Percentiles rank a stretch among this genome's conserved stretches.
phyloP scores from a whole-genome alignment of 2,888 invertebrate genomes.

The Anoplius nigerrimus region DNA sequence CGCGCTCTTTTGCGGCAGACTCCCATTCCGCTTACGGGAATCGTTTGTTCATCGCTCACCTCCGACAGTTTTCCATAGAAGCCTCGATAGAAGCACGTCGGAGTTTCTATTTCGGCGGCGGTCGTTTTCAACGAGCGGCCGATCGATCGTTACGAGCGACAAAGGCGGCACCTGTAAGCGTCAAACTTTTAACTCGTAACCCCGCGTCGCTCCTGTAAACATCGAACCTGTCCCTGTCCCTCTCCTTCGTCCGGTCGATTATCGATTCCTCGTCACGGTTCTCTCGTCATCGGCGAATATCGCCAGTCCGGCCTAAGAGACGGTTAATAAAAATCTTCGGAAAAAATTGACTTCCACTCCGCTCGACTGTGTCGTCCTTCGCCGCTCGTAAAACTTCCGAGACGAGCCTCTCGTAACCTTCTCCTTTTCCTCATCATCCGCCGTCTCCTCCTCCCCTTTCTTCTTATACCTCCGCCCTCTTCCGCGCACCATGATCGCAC shows the following conservation, averaged over 20 bases:
- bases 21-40: too few species aligned
- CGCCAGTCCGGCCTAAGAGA: slow-evolving; percentile 13
- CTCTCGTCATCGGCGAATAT: slow-evolving; percentile 34
- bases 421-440: too few species aligned
- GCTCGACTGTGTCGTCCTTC: neutral
- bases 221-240: neutral
- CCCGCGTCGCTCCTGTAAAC: neutral
- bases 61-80: too few species aligned
- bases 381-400: slow-evolving; percentile 37
- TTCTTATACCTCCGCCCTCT: neutral
- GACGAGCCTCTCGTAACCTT: slow-evolving; percentile 42
- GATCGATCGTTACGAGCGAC: too few species aligned
- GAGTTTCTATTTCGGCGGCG: too few species aligned
- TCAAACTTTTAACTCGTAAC: too few species aligned
- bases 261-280: neutral
- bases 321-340: slow-evolving; percentile 48
- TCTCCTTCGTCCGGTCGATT: neutral
- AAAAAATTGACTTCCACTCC: slow-evolving; percentile 32
- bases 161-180: too few species aligned
- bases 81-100: too few species aligned
- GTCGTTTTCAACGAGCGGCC: too few species aligned
- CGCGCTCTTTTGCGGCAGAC: too few species aligned
- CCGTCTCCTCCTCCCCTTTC: neutral
- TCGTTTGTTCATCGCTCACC: too few species aligned
- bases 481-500: slow-evolving; percentile 31